Evolutionary conservation across 1,140 invertebrate species (phyloP).

Genomic region (Vanessa atalanta): DNA sequence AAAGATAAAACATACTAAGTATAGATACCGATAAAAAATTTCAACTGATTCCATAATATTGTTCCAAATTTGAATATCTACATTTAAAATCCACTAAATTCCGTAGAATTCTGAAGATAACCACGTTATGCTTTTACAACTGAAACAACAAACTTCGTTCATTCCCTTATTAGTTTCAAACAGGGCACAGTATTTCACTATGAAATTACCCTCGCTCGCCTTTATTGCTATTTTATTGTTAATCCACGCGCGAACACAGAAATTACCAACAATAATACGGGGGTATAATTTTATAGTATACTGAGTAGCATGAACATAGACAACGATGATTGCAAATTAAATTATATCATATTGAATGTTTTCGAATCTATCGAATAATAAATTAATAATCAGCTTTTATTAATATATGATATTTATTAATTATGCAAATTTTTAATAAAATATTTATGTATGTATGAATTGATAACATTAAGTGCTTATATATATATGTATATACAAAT

Average conservation of each 20-base stretch:
- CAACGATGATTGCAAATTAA: not conserved
- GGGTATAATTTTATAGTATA: not conserved
- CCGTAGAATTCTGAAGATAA: not conserved
- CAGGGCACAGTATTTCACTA: constrained; percentile 18
- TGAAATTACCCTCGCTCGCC: constrained; percentile 12
- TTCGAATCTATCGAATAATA: no score
- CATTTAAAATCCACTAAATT: no score
- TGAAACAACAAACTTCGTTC: constrained; percentile 1
- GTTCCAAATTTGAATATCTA: no score
- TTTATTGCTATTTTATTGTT: constrained; percentile 23
- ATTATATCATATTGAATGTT: not conserved
- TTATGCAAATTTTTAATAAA: no score
- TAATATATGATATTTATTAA: no score
- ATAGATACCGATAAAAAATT: no score
- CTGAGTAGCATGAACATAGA: not conserved
- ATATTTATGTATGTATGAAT: no score
- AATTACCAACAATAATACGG: constrained; percentile 3
- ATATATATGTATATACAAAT: no score
- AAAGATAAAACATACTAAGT: no score
- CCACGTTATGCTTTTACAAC: not conserved
- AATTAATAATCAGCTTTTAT: no score
- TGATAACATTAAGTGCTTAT: no score
- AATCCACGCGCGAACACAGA: constrained; percentile 4
- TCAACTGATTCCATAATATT: no score
- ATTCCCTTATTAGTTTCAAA: constrained; percentile 18